Evolutionary conservation across 2,113 vertebrate species (phyloP), one percentile per base, ranked within the genome.

Genomic region (Siphamia tubifer): DNA sequence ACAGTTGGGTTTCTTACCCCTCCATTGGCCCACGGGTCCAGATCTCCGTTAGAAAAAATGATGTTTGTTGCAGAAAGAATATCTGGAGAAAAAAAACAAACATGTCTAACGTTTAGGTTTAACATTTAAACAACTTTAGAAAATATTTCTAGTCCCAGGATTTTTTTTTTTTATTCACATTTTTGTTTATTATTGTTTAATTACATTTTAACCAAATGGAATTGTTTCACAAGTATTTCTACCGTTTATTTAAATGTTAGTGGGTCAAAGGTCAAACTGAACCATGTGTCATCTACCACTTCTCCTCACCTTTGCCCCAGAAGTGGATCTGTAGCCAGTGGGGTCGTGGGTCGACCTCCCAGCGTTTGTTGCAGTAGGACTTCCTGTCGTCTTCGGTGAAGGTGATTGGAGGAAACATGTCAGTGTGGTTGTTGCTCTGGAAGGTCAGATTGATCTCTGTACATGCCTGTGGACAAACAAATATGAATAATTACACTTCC

Each of bases 11-110:
- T 4, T 16, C 93, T 94, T 89, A 98, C 96, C 87, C 97, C 96
- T 4, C 96, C 96, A 1, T 96, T 92, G 3, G 96, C 95, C 96
- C 96, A 99, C 0, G 97, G 97, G 82, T 99, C 97, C 87, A 98
- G 86, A 68, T 98, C 93, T 21, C 97, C 96, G 0, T 99, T 99
- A 45, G 96, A 98, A 88, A 98, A 99, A 52, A 99, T 95, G 0
- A 99, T 96, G 87, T 97, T 98, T 90, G 93, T 97, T 66, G 95
- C 90, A 0, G 92, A 89, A 38, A 75, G 86, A 61, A 98, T 90
- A 28, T 92, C 96, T 98, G 82, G 45, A 90, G 10, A 75, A 28
- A 70, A 21, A n/a, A n/a, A n/a, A n/a, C n/a, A n/a, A n/a, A n/a
- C n/a, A n/a, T n/a, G n/a, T n/a, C n/a, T n/a, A n/a, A n/a, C n/a